Evolutionary conservation across 2,113 vertebrate species (phyloP), one percentile per base, ranked within the genome.

Genomic region (Anhinga rufa): DNA sequence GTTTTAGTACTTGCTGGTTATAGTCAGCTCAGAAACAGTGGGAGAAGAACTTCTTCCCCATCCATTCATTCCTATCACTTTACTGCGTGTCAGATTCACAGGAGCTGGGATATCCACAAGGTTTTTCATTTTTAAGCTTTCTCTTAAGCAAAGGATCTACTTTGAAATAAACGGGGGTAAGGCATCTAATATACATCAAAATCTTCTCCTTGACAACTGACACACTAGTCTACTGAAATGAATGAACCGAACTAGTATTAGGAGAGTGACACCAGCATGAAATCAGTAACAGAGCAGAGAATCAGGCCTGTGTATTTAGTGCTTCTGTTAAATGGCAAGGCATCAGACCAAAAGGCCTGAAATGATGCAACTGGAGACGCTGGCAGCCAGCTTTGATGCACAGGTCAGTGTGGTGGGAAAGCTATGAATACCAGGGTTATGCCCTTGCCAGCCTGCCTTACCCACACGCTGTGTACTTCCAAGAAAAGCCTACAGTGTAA

Each of bases 361-460:
- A 91, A 83, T 81, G 94, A 95, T 93, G 92, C 82, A 90, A 96
- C 25, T 58, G 68, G 40, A 94, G 86, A 36, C 79, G 82, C 92
- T 94, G 93, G 95, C 90, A 96, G 91, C 18, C 90, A 96, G 92
- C 44, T 86, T 77, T 62, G 66, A 44, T 85, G 69, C 78, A 70
- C 94, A 91, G 79, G 88, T 92, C 94, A 81, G 76, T 36, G 64
- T n/a, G 77, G 90, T 93, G 70, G 88, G 91, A 87, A 88, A 90
- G 62, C 86, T 57, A 90, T 97, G 94, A 97, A 97, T 97, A 90
- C 90, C 72, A 96, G 88, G 90, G 95, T 82, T 97, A 95, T 97
- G 95, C 93, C 96, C 49, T 68, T 96, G 94, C 96, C 96, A 96
- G 92, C 72, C 74, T 92, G 89, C 82, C 75, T 96, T 93, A 77